Evolutionary conservation across 2,888 invertebrate genomes (phyloP).

Genomic region (Drosophila borborema): DNA sequence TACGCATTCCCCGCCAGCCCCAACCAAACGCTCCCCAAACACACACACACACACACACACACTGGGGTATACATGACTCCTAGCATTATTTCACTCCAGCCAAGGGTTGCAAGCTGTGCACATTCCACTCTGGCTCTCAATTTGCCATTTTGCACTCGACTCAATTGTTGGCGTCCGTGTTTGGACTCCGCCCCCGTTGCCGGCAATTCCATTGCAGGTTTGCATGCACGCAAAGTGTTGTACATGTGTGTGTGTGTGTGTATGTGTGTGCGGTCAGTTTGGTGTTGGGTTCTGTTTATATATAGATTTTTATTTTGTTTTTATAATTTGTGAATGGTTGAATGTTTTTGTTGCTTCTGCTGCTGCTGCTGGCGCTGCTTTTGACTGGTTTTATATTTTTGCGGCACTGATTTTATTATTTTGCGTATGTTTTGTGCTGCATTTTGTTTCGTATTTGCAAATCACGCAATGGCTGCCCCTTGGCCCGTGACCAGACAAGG

Average conservation of each 20-base stretch:
- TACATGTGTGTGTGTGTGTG: conserved; percentile 18
- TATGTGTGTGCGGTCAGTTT: conserved; percentile 49
- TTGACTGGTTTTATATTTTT: conserved; percentile 59
- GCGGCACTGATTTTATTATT: conserved; percentile 69
- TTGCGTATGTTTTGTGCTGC: conserved; percentile 53
- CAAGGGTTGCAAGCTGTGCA: conserved; percentile 52
- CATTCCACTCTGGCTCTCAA: conserved; percentile 32
- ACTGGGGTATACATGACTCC: neutral
- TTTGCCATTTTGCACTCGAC: conserved; percentile 48
- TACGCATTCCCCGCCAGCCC: conserved; percentile 48
- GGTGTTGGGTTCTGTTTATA: conserved; percentile 33
- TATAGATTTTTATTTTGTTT: conserved; percentile 4
- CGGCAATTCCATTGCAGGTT: conserved; percentile 35
- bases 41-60: conserved; percentile 16
- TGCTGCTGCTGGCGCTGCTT: conserved; percentile 13
- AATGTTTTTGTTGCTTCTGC: conserved; percentile 14
- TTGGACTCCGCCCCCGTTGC: conserved; percentile 68
- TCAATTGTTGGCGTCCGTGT: conserved; percentile 46
- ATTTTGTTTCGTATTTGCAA: conserved; percentile 52
- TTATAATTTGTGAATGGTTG: conserved; percentile 32
- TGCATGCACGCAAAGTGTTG: conserved; percentile 25
- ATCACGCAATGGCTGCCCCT: conserved; percentile 41
- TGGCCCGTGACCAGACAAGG: neutral
- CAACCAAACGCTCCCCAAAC: conserved; percentile 25
- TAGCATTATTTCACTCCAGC: conserved; percentile 23